phyloP scores from a whole-genome alignment of 1,140 invertebrate genomes.

The Glomeris maerens region DNA sequence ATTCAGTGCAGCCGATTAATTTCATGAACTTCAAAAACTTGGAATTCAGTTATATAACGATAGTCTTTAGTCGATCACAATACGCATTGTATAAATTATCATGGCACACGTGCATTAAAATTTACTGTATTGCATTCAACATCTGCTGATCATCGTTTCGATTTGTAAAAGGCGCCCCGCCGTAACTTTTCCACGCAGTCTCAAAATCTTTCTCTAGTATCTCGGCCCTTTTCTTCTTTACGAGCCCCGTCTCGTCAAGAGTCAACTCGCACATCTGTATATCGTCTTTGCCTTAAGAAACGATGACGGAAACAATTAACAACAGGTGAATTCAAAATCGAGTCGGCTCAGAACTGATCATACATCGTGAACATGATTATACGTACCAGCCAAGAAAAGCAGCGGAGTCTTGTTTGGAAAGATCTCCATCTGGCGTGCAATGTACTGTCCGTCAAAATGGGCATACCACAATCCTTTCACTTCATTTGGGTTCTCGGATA shows the following conservation, averaged over 20 bases:
- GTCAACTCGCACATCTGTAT: constrained; percentile 98
- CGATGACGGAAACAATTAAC: too few species aligned
- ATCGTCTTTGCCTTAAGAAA: constrained; percentile 65
- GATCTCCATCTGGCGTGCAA: constrained; percentile 93
- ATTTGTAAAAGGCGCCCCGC: constrained; percentile 52
- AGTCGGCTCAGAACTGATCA: too few species aligned
- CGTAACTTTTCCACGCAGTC: constrained; percentile 67
- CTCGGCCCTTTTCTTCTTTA: constrained; percentile 85
- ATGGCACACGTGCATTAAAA: too few species aligned
- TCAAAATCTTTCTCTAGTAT: constrained; percentile 84
- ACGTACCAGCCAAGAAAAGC: constrained; percentile 65
- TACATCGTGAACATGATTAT: not conserved
- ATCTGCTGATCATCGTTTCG: too few species aligned
- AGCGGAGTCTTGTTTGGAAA: constrained; percentile 81
- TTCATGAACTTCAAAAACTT: too few species aligned
- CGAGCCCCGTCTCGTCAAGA: constrained; percentile 89
- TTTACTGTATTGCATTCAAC: too few species aligned
- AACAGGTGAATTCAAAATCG: too few species aligned
- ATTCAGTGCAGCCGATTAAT: too few species aligned
- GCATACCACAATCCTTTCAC: constrained; percentile 87
- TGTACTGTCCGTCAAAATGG: constrained; percentile 94
- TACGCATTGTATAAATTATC: too few species aligned
- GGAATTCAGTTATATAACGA: too few species aligned
- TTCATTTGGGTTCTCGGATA: constrained; percentile 19
- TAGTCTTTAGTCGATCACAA: too few species aligned